A percentile compares a stretch with the other conserved stretches of the same genome.
Evolutionary conservation across 2,797 vertebrate genomes (phyloP).

Genomic region (Pyrocephalus nanus): DNA sequence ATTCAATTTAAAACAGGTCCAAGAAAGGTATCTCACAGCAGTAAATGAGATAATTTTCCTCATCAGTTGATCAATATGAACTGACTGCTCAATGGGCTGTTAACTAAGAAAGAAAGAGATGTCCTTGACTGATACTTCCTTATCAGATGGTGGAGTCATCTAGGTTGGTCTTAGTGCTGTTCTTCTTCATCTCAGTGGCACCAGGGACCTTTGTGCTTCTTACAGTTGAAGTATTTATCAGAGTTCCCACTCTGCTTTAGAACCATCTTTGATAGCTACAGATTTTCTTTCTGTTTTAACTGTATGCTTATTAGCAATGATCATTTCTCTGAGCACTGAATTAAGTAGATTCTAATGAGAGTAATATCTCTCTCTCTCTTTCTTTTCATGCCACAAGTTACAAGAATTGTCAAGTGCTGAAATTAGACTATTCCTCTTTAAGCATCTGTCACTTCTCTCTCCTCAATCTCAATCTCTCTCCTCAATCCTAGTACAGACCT

Average conservation of each 20-base stretch:
- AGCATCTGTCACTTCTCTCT: neutral
- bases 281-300: neutral
- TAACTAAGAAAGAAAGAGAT: neutral
- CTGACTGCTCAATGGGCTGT: neutral
- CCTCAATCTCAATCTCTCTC: neutral
- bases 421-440: neutral
- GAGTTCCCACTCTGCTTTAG: neutral
- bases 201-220: neutral
- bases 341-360: neutral
- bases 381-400: neutral
- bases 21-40: neutral
- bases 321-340: neutral
- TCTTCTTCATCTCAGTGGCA: neutral
- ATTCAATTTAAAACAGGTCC: neutral
- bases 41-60: neutral
- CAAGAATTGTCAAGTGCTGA: neutral
- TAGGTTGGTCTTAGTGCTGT: neutral
- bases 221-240: neutral
- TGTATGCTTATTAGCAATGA: neutral
- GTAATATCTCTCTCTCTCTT: neutral
- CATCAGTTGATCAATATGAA: neutral
- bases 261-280: neutral
- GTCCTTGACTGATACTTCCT: neutral
- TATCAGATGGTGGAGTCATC: neutral
- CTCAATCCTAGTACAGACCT: neutral